These are phyloP conservation scores for Crenichthys baileyi DNA, from an alignment of 2,797 vertebrate species.

Conservation along the genomic window DNA sequence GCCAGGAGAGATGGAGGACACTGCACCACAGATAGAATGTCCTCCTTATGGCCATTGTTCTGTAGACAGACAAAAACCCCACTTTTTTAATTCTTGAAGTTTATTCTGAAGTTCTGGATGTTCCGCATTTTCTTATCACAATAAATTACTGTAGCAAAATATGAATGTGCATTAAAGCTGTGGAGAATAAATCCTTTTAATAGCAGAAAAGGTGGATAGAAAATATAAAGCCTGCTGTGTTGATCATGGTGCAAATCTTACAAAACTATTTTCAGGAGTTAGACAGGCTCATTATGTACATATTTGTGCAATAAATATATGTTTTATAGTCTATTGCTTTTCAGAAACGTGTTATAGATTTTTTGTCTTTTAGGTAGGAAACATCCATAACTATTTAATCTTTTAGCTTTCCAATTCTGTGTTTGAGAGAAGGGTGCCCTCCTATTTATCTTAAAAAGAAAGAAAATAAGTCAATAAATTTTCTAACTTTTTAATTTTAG, in stretches of 20 bases:
- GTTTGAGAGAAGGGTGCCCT: not conserved
- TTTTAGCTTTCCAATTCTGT: not conserved
- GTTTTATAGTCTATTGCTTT: not conserved
- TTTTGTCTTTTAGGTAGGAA: not conserved
- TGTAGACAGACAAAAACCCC: constrained; percentile 42
- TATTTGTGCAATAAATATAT: not conserved
- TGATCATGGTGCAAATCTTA: not conserved
- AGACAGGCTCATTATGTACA: not conserved
- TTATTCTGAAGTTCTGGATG: not conserved
- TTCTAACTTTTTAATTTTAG: not conserved
- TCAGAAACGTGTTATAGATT: not conserved
- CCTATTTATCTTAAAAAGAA: not conserved
- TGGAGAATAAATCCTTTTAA: not conserved
- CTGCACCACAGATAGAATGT: constrained; percentile 80
- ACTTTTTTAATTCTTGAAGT: not conserved
- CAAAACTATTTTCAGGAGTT: not conserved
- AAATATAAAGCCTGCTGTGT: not conserved
- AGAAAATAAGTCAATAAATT: not conserved
- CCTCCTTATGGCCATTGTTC: constrained; percentile 73
- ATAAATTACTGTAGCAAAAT: not conserved
- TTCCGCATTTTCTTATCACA: not conserved
- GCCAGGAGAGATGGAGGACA: constrained; percentile 79
- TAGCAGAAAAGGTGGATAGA: not conserved
- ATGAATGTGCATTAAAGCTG: not conserved
- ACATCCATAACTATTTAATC: not conserved